A percentile compares a stretch with the other conserved stretches of the same genome.
Conservation (phyloP, 2,113 vertebrate species). For the Notechis scutatus region DNA sequence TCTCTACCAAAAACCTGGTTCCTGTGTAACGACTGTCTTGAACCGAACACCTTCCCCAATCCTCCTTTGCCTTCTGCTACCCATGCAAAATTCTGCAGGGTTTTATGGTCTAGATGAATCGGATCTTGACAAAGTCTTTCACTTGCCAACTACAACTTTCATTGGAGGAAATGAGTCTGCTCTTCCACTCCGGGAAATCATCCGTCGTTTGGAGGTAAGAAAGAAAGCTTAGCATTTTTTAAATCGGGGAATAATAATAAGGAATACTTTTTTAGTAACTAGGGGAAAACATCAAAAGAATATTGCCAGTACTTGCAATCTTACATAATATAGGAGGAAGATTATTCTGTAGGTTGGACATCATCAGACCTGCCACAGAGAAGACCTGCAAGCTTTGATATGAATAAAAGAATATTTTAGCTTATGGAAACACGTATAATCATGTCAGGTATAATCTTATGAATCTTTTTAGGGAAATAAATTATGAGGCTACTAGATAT, state of each 20-base stretch:
- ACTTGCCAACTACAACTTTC: constrained; percentile 90
- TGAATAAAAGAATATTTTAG: background rate
- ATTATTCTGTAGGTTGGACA: background rate
- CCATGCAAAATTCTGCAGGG: constrained; percentile 69
- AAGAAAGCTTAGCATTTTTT: background rate
- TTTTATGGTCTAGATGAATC: constrained; percentile 86
- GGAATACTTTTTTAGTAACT: background rate
- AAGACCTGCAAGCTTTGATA: background rate
- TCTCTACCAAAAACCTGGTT: constrained; percentile 38
- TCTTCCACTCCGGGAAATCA: constrained; percentile 87
- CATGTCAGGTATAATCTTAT: background rate
- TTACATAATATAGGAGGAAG: background rate
- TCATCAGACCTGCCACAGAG: background rate
- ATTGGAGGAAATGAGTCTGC: constrained; percentile 85
- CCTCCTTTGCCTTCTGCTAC: constrained; percentile 48
- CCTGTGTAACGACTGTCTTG: constrained; percentile 6
- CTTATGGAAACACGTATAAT: background rate
- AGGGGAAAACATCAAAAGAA: background rate
- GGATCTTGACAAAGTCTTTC: constrained; percentile 90
- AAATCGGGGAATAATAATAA: background rate
- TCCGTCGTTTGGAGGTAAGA: constrained; percentile 87
- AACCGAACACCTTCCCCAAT: constrained; percentile 7
- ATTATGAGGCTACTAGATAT: background rate
- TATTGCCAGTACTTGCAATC: background rate
- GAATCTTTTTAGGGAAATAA: background rate